Percentiles rank a stretch among this genome's conserved stretches.
phyloP scores from a whole-genome alignment of 1,140 invertebrate genomes.

The Vanessa atalanta region DNA sequence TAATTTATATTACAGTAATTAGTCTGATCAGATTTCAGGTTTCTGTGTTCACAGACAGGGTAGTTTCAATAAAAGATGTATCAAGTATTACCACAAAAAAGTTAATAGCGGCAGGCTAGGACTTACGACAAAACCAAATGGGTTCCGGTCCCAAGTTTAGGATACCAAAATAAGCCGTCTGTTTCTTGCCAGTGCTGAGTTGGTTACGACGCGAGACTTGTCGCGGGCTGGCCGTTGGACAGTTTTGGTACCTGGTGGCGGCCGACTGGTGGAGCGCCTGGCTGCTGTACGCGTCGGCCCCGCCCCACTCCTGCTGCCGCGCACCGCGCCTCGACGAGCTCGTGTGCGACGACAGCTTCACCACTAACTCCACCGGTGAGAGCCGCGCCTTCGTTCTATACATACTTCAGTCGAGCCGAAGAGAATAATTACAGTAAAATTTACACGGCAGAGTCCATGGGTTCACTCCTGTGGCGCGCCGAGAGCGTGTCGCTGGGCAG shows the following conservation, averaged over 20 bases:
- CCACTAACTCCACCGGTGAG: conserved; percentile 81
- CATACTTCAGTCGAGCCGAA: neutral
- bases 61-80: too few species aligned
- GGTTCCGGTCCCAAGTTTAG: too few species aligned
- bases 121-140: too few species aligned
- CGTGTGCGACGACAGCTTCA: conserved; percentile 84
- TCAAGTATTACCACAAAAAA: too few species aligned
- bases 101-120: too few species aligned
- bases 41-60: too few species aligned
- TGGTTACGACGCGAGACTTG: conserved; percentile 90
- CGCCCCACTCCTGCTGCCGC: conserved; percentile 67
- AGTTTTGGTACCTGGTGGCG: conserved; percentile 93
- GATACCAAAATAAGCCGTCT: neutral
- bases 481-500: conserved; percentile 80
- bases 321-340: conserved; percentile 69
- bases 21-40: too few species aligned
- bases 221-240: conserved; percentile 87
- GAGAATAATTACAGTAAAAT: too few species aligned
- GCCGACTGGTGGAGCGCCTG: conserved; percentile 92
- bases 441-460: conserved; percentile 79
- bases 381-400: neutral
- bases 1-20: too few species aligned
- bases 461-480: conserved; percentile 80
- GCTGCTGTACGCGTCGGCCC: conserved; percentile 85
- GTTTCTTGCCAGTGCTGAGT: conserved; percentile 82